Base-by-base conservation (phyloP, 1,140 invertebrate genomes). In the Listronotus bonariensis region DNA sequence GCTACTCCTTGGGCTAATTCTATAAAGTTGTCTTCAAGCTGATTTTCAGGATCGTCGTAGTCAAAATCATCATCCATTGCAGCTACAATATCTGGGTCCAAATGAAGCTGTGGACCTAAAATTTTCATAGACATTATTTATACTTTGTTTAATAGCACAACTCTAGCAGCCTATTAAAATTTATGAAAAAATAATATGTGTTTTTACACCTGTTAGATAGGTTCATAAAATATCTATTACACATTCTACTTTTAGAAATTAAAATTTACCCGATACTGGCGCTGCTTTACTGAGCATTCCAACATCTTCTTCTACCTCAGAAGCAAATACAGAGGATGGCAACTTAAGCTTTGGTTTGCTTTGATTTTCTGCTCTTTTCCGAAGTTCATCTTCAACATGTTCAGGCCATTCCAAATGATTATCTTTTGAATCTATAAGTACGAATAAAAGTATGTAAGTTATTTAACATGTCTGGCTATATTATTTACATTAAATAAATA, bases 11-110 rank as follows among this genome's bases (percentile, higher is more conserved):
- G 89, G 17, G 91, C 92, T 55, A 92, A 74, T 73, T 88, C 80
- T 14, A 97, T 87, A 77, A 98, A 97, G 82, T 97, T 88, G 80
- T 97, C 95, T 72, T 97, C 95, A 0, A 98, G 77, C 59, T 89
- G 69, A 82, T 95, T 94, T 0, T 92, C 86, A 18, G 90, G 89
- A 81, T 96, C 85, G 45, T 90, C 85, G 78, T 82, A 92, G 76
- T 96, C 85, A 80, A 93, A 95, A 80, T 97, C 95, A 68, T 95
- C 94, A 79, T 97, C 95, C 77, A 98, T 82, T 1, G 93, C 94
- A 48, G 92, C 95, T 0, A 97, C 88, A 46, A 99, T 83, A 76
- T 99, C 96, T 9, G 95, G 93, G 79, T 99, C 96, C 78, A 94
- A 83, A 79, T 97, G 88, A 17, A 92, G 81, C 56, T 88, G 83